Evolutionary conservation across 2,113 vertebrate genomes (phyloP).

Genomic region (Semnopithecus entellus): DNA sequence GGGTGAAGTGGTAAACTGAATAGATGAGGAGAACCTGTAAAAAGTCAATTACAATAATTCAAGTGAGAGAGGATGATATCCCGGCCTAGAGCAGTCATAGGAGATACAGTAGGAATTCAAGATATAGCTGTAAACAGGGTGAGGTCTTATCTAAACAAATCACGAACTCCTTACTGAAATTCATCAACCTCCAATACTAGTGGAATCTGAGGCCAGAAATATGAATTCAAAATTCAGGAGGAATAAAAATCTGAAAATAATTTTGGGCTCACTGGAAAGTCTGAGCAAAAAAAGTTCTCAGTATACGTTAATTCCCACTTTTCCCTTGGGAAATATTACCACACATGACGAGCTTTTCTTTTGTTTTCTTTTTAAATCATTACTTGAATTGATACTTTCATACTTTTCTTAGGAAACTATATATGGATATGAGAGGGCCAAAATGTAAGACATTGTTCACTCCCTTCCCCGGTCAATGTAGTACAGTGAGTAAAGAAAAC

Average conservation of each 20-base stretch:
- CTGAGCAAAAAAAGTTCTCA: neutral
- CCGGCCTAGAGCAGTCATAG: neutral
- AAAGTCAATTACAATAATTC: neutral
- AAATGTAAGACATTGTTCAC: neutral
- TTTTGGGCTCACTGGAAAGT: neutral
- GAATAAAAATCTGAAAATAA: conserved; percentile 12
- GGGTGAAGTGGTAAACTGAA: neutral
- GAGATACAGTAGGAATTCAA: neutral
- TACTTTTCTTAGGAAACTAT: conserved; percentile 25
- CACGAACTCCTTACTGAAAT: neutral
- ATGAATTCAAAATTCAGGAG: neutral
- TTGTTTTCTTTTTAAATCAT: neutral
- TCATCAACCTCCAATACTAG: neutral
- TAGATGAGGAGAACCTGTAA: neutral
- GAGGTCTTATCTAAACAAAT: neutral
- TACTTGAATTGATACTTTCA: neutral
- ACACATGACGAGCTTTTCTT: neutral
- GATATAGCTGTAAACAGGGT: neutral
- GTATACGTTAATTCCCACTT: neutral
- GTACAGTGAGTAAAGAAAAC: neutral
- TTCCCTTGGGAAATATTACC: neutral
- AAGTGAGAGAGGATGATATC: neutral
- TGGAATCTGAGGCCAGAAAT: neutral
- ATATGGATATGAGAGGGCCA: neutral
- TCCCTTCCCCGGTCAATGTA: neutral